These are phyloP conservation scores for Thomomys bottae DNA, from an alignment of 2,113 vertebrate species.

Conservation along the genomic window DNA sequence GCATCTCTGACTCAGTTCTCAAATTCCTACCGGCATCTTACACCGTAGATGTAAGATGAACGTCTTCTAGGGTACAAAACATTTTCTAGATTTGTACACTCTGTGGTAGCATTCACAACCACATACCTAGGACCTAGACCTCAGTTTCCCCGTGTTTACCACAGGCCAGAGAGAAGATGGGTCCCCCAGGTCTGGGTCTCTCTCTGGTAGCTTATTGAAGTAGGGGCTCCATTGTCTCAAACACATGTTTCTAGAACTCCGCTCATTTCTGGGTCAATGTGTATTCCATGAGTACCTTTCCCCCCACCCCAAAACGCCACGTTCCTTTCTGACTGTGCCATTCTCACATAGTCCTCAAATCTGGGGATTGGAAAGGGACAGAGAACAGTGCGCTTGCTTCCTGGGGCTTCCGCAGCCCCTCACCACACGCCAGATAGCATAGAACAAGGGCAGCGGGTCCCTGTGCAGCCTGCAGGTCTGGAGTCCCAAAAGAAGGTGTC, in stretches of 20 bases:
- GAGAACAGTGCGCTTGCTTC: neutral
- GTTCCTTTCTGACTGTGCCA: neutral
- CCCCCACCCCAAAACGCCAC: fast-evolving
- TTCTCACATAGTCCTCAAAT: neutral
- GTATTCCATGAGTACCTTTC: neutral
- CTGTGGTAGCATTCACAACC: neutral
- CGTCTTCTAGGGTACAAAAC: neutral
- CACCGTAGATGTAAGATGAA: too few species aligned
- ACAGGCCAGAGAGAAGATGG: neutral
- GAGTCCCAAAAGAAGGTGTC: too few species aligned
- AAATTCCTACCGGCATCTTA: neutral
- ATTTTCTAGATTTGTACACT: too few species aligned
- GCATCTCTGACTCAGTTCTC: neutral
- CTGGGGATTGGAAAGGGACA: neutral
- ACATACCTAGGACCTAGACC: neutral
- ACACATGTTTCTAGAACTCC: too few species aligned
- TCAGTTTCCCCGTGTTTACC: neutral
- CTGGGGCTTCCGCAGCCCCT: neutral
- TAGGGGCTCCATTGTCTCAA: neutral
- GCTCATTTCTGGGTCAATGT: neutral
- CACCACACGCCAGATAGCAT: too few species aligned
- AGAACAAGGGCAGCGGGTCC: neutral
- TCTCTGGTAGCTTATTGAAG: neutral
- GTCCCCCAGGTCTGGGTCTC: too few species aligned
- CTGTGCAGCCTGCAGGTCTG: neutral